phyloP scores from a whole-genome alignment of 1,140 invertebrate genomes.

The Drosophila orena region DNA sequence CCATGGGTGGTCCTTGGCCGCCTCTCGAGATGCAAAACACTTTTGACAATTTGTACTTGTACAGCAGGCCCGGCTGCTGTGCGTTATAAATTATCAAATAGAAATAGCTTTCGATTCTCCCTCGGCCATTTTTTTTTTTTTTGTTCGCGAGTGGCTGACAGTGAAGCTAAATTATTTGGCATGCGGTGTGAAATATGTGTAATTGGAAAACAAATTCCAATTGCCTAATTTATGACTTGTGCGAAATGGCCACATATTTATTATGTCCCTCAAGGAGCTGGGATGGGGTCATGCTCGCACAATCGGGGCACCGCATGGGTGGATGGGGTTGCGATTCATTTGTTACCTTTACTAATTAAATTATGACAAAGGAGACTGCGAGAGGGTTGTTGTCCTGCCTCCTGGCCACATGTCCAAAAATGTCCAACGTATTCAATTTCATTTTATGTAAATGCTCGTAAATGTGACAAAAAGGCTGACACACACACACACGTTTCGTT shows the following conservation, averaged over 20 bases:
- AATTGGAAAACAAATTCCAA: conserved; percentile 82
- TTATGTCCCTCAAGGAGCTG: conserved; percentile 46
- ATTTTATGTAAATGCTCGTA: conserved; percentile 81
- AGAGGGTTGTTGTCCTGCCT: conserved; percentile 18
- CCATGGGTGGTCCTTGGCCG: conserved; percentile 66
- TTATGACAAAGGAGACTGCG: conserved; percentile 53
- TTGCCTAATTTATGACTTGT: conserved; percentile 77
- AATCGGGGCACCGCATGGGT: conserved; percentile 4
- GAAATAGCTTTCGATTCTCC: conserved; percentile 69
- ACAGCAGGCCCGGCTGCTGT: conserved; percentile 51
- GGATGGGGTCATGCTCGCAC: conserved; percentile 16
- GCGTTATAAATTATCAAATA: conserved; percentile 83
- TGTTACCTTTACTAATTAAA: conserved; percentile 73
- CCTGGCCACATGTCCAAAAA: conserved; percentile 66
- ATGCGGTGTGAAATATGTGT: conserved; percentile 82
- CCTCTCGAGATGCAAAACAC: conserved; percentile 66
- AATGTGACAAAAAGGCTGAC: conserved; percentile 68
- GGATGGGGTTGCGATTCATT: conserved; percentile 40
- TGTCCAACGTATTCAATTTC: conserved; percentile 73
- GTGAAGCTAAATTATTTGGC: conserved; percentile 60
- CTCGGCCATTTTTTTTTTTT: conserved; percentile 22
- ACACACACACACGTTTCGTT: conserved; percentile 65
- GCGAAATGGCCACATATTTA: conserved; percentile 64
- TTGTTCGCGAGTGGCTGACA: conserved; percentile 22
- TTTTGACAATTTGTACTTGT: conserved; percentile 84